Conservation (phyloP, 2,888 invertebrate species). For the Rhopalosiphum nymphaeae region DNA sequence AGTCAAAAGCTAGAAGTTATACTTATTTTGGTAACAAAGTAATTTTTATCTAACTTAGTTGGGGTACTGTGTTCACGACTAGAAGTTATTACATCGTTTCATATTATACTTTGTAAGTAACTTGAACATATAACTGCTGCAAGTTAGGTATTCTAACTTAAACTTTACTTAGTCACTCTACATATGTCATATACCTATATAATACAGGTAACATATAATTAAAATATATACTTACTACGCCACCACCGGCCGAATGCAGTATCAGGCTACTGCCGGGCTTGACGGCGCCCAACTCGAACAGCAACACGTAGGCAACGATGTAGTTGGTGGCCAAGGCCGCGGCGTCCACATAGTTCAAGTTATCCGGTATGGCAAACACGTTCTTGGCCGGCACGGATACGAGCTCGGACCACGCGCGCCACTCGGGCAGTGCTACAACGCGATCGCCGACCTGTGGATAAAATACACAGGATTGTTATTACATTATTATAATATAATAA, state of each 20-base stretch:
- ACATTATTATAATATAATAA: neutral
- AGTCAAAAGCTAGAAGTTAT: neutral
- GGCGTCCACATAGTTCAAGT: conserved; percentile 83
- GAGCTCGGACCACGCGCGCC: conserved; percentile 88
- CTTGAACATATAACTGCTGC: neutral
- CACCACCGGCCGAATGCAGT: conserved; percentile 88
- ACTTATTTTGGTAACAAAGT: neutral
- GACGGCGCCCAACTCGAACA: conserved; percentile 86
- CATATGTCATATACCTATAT: neutral
- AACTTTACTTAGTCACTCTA: neutral
- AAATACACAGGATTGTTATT: neutral
- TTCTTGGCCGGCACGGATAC: conserved; percentile 84
- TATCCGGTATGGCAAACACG: conserved; percentile 82
- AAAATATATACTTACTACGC: conserved; percentile 80
- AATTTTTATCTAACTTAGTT: neutral
- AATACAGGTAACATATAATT: neutral
- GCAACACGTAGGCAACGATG: conserved; percentile 85
- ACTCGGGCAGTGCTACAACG: conserved; percentile 87
- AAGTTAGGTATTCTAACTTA: neutral
- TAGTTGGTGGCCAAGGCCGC: conserved; percentile 89
- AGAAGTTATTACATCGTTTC: neutral
- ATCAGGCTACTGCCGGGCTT: conserved; percentile 84
- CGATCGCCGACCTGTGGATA: conserved; percentile 79
- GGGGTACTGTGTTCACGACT: neutral
- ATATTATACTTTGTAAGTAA: neutral